Conservation (phyloP, 2,113 vertebrate species). For the Sitta europaea region DNA sequence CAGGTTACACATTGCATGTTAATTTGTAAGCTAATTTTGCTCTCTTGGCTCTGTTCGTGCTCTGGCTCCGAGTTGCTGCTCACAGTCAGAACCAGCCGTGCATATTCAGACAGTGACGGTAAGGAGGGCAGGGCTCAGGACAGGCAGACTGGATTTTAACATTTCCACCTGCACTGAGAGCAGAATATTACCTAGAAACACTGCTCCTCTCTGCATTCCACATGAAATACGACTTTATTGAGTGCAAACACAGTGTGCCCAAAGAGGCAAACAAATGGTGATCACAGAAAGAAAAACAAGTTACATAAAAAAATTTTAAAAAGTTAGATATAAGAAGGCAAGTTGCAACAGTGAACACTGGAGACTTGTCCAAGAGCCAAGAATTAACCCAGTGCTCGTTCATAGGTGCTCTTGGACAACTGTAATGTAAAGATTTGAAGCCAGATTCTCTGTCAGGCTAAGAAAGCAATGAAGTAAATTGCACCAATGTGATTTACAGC, state of each 20-base stretch:
- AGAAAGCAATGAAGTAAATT: background rate
- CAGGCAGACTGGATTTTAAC: background rate
- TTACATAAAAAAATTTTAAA: background rate
- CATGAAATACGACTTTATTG: background rate
- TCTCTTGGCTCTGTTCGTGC: background rate
- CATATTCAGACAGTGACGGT: background rate
- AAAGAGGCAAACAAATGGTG: background rate
- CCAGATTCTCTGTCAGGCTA: background rate
- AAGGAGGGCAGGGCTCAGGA: background rate
- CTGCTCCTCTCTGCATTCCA: background rate
- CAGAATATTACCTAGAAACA: background rate
- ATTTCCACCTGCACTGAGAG: background rate
- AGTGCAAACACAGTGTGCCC: background rate
- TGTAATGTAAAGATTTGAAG: background rate
- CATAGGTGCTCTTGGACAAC: slow-evolving; percentile 23
- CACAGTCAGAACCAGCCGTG: background rate
- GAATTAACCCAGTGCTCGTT: background rate
- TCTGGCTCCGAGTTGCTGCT: background rate
- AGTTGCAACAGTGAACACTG: slow-evolving; percentile 34
- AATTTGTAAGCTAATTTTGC: slow-evolving; percentile 25
- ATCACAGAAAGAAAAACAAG: background rate
- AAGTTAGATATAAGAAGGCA: background rate
- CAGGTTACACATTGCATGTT: background rate
- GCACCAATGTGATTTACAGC: slow-evolving; percentile 4
- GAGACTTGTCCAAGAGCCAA: slow-evolving; percentile 48